Conservation (phyloP, 2,888 invertebrate genomes). For the Cecidostiba fungosa region DNA sequence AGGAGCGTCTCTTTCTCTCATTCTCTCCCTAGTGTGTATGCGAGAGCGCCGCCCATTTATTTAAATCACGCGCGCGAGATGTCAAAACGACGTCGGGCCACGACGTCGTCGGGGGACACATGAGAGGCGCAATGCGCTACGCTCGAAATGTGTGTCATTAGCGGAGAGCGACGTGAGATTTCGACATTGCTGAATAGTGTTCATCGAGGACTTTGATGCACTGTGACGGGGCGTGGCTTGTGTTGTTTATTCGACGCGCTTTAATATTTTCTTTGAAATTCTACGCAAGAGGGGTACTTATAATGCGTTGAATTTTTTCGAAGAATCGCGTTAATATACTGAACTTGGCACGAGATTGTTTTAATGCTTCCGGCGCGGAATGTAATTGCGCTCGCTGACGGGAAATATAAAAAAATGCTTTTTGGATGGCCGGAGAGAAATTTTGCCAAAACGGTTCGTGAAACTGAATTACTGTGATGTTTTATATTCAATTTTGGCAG, state of each 20-base stretch:
- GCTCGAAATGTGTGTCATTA: not conserved
- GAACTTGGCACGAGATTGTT: not conserved
- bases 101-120: not conserved
- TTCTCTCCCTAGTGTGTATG: not conserved
- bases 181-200: not conserved
- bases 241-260: not conserved
- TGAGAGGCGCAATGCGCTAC: not conserved
- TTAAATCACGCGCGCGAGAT: constrained; percentile 70
- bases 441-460: not conserved
- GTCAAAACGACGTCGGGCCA: constrained; percentile 63
- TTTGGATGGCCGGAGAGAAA: not conserved
- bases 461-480: not conserved
- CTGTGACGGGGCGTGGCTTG: not conserved
- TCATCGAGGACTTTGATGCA: not conserved
- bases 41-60: constrained; percentile 70
- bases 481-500: not conserved
- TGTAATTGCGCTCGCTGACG: not conserved
- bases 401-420: not conserved
- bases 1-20: not conserved
- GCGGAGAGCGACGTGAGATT: not conserved
- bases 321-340: not conserved
- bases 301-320: not conserved
- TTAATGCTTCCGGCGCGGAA: not conserved
- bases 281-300: not conserved
- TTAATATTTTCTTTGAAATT: not conserved